phyloP scores from a whole-genome alignment of 35 echinoderm and acorn worm genomes.

The Heliocidaris erythrogramma region DNA sequence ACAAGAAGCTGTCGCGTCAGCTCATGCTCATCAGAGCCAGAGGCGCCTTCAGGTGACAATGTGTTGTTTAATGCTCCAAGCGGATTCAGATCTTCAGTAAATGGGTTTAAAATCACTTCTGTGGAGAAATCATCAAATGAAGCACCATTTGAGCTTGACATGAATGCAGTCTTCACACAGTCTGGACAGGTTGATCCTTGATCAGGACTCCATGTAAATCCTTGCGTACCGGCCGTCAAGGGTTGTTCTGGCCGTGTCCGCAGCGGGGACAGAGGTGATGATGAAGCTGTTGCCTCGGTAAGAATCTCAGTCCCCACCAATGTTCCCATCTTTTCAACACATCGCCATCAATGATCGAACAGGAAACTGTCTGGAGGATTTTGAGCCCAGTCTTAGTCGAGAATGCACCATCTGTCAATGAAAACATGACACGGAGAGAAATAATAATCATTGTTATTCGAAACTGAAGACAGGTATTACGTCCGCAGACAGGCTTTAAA shows the following conservation, averaged over 20 bases:
- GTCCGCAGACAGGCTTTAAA: neutral
- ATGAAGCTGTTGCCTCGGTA: neutral
- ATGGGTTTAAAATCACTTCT: neutral
- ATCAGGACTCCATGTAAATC: neutral
- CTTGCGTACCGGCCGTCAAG: neutral
- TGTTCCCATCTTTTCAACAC: constrained; percentile 12
- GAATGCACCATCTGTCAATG: neutral
- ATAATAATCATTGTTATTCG: neutral
- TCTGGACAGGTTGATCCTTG: neutral
- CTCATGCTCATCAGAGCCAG: neutral
- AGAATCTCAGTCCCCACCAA: constrained; percentile 7
- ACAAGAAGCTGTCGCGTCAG: constrained; percentile 6
- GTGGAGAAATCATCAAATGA: neutral
- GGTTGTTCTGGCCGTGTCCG: neutral
- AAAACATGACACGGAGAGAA: neutral
- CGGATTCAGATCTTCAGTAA: neutral
- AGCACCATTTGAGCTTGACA: neutral
- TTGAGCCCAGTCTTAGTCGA: neutral
- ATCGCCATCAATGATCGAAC: neutral
- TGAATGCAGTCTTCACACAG: neutral
- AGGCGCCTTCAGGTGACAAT: neutral
- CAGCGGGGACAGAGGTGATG: neutral
- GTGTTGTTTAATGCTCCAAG: neutral
- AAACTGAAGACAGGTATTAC: constrained; percentile 1
- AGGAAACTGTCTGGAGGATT: neutral